These are phyloP conservation scores for Nomada ruficornis DNA, from an alignment of 2,888 invertebrate genomes.

Conservation along the genomic window DNA sequence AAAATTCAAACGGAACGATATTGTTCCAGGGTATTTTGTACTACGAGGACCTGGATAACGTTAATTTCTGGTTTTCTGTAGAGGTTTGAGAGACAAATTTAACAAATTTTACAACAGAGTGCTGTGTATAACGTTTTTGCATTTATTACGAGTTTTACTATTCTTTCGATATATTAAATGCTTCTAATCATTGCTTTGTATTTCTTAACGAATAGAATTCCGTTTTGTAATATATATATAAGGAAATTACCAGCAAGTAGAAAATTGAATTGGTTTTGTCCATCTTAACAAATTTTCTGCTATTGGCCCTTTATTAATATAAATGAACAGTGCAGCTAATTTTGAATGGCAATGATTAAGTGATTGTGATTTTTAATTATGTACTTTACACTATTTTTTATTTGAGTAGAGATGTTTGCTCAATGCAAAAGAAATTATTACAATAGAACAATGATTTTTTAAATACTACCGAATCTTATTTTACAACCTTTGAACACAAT, in stretches of 20 bases:
- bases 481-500: constrained; percentile 43
- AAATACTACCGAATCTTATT: constrained; percentile 56
- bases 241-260: constrained; percentile 44
- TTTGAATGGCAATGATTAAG: constrained; percentile 52
- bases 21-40: constrained; percentile 67
- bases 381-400: constrained; percentile 61
- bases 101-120: constrained; percentile 63
- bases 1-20: constrained; percentile 59
- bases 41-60: constrained; percentile 59
- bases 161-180: constrained; percentile 52
- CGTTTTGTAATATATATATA: constrained; percentile 59
- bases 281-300: constrained; percentile 52
- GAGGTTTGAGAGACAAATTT: constrained; percentile 49
- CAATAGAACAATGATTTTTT: constrained; percentile 59
- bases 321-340: constrained; percentile 50
- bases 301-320: constrained; percentile 61
- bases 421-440: constrained; percentile 58
- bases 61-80: constrained; percentile 62
- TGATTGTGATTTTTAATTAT: constrained; percentile 67
- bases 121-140: constrained; percentile 59
- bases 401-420: constrained; percentile 59
- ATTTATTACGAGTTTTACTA: constrained; percentile 58
- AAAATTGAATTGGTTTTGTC: constrained; percentile 46
- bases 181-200: constrained; percentile 59
- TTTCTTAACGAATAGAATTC: constrained; percentile 58